Base-by-base conservation (phyloP, 2,797 vertebrate species). In the Periparus ater region DNA sequence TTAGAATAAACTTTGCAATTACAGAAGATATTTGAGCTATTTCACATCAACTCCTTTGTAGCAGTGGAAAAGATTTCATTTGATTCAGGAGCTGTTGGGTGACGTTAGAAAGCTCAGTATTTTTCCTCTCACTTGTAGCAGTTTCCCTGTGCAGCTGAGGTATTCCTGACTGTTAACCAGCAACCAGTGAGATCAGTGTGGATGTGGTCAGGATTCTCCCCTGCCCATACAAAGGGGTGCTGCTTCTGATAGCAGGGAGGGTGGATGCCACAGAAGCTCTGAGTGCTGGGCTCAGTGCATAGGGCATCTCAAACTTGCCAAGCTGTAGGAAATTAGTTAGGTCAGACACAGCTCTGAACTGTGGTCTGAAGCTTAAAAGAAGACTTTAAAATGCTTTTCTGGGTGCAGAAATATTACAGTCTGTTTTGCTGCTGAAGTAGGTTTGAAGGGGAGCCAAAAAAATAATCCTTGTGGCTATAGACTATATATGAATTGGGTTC, bases 361-460 rank as follows among this genome's bases (percentile, higher is more conserved):
- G 65, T 76, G 54, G 25, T 74, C 71, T 95, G 93, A 95, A 96
- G 95, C 91, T 92, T 96, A 94, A 90, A 91, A 88, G 81, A 91
- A 75, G 40, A 68, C 53, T 95, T 87, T 38, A 67, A 82, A 85
- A 91, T 8, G 13, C n/a, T 72, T 96, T 96, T 85, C 82, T 90
- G 85, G 68, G 74, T 90, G 77, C 81, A 92, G 84, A 96, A 90
- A 74, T 89, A 78, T 30, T 75, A 42, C 25, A 45, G 76, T 50
- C 51, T 90, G 51, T 85, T 92, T 85, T 87, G 76, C 68, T 80
- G 79, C 58, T 81, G 54, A 84, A 83, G 82, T 27, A 68, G n/a
- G 32, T 81, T 96, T 96, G 96, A 94, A 96, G 58, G 22, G 34
- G 48, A 92, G 95, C 95, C 89, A 96, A 91, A 87, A 93, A 89